Base-by-base conservation (phyloP, 2,888 invertebrate species). In the Brachynemurus nebulosus region DNA sequence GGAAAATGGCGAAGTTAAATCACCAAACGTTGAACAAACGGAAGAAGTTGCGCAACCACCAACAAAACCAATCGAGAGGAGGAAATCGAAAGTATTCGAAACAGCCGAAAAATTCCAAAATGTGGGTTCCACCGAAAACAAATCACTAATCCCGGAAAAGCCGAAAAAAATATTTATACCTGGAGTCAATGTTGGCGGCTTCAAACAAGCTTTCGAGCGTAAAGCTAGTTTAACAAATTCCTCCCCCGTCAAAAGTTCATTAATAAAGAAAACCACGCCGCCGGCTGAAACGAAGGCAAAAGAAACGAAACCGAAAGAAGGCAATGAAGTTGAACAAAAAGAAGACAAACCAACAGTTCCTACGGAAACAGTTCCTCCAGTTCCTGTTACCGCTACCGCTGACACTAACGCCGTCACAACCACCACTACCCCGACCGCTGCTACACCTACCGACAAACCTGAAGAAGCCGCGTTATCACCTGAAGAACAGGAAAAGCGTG, bases 141-240 rank as follows among this genome's bases (percentile, higher is more conserved):
- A 61, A 54, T 50, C 59, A 8, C 42, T 51, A 17, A 45, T 55
- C 8, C 49, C 53, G 7, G 65, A 66, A 40, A 85, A 85, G 59
- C 80, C 80, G 25, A 86, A 85, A 63, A 89, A 86, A 62, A 70
- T 86, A 41, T 77, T 84, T 51, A 81, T 88, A 57, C 83, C 86
- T 21, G 72, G 74, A 23, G 85, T 86, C 12, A 88, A 83, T 60
- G 88, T 90, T 1, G 86, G 84, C 42, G 88, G 83, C 58, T 88
- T 84, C 53, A 89, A 88, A 54, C 82, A 83, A 55, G 86, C 85
- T 54, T 90, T 86, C 57, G 88, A 90, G 62, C 71, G 84, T 43
- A 80, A 83, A 61, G 82, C 83, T 1, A 81, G 80, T 40, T 68
- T 80, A 33, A 69, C 67, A 1, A 61, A 64, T 23, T 11, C 63